Evolutionary conservation across 2,797 vertebrate species (phyloP).

Genomic region (Paratrypauchen microcephalus): DNA sequence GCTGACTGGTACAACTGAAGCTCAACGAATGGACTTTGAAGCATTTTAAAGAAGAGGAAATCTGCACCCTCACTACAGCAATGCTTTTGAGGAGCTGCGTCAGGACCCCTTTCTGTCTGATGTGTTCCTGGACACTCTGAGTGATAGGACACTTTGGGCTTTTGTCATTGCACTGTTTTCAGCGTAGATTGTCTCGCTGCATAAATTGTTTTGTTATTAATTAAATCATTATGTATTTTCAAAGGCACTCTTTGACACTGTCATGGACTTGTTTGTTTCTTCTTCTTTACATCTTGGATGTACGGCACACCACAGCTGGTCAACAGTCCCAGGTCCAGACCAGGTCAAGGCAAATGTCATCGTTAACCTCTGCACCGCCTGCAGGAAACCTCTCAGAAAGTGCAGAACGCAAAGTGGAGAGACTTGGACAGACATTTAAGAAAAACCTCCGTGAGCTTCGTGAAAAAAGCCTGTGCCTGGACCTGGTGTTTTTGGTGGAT

Average conservation of each 20-base stretch:
- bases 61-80: constrained; percentile 33
- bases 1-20: constrained; percentile 37
- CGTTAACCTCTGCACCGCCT: constrained; percentile 27
- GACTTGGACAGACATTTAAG: constrained; percentile 89
- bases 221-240: constrained; percentile 51
- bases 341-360: constrained; percentile 54
- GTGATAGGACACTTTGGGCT: constrained; percentile 33
- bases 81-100: constrained; percentile 67
- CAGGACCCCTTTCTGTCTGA: constrained; percentile 39
- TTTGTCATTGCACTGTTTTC: constrained; percentile 20
- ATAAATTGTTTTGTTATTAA: constrained; percentile 36
- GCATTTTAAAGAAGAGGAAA: constrained; percentile 43
- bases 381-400: constrained; percentile 75
- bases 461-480: constrained; percentile 84
- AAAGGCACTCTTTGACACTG: constrained; percentile 39
- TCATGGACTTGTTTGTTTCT: constrained; percentile 61
- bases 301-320: constrained; percentile 49
- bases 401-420: constrained; percentile 86
- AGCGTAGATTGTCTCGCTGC: constrained; percentile 10
- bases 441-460: constrained; percentile 87
- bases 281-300: constrained; percentile 56
- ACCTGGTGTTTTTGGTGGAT: constrained; percentile 95
- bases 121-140: constrained; percentile 37
- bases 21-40: constrained; percentile 35
- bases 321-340: constrained; percentile 50